phyloP scores from a whole-genome alignment of 1,140 invertebrate species.

The Drosophila ambigua region DNA sequence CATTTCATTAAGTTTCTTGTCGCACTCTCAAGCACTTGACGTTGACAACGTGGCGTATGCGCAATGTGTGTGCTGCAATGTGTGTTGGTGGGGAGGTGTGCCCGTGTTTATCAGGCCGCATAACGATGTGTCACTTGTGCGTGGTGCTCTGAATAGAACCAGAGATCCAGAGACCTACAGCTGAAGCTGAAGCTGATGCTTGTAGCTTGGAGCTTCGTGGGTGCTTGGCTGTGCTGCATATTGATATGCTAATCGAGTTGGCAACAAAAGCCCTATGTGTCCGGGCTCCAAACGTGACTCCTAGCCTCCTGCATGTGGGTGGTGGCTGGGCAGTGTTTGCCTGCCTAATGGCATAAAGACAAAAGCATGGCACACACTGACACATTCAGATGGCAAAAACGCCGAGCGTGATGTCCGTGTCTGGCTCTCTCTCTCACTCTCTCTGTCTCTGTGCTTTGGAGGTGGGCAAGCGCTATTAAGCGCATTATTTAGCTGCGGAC shows the following conservation, averaged over 20 bases:
- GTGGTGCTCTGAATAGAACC: constrained; percentile 37
- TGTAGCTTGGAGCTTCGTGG: no score
- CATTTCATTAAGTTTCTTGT: constrained; percentile 79
- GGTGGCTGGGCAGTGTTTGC: constrained; percentile 32
- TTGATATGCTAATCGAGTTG: constrained; percentile 81
- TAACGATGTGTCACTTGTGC: constrained; percentile 76
- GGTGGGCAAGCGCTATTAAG: constrained; percentile 73
- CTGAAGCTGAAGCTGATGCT: not conserved
- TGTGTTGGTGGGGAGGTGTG: constrained; percentile 22
- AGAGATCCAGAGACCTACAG: not conserved
- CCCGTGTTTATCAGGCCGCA: constrained; percentile 66
- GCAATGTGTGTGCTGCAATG: constrained; percentile 48
- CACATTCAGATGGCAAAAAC: constrained; percentile 60
- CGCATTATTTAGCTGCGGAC: constrained; percentile 73
- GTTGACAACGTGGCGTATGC: constrained; percentile 66
- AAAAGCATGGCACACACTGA: constrained; percentile 44
- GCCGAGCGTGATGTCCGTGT: constrained; percentile 47
- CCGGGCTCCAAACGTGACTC: constrained; percentile 27
- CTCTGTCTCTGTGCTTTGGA: constrained; percentile 30
- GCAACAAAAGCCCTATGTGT: constrained; percentile 16
- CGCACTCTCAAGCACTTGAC: constrained; percentile 62
- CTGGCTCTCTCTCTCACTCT: not conserved
- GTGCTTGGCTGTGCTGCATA: constrained; percentile 39
- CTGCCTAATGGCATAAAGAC: constrained; percentile 73
- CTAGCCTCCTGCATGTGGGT: no score